These are phyloP conservation scores for Clavelina lepadiformis DNA, from an alignment of 23 tunicate species.

Conservation along the genomic window DNA sequence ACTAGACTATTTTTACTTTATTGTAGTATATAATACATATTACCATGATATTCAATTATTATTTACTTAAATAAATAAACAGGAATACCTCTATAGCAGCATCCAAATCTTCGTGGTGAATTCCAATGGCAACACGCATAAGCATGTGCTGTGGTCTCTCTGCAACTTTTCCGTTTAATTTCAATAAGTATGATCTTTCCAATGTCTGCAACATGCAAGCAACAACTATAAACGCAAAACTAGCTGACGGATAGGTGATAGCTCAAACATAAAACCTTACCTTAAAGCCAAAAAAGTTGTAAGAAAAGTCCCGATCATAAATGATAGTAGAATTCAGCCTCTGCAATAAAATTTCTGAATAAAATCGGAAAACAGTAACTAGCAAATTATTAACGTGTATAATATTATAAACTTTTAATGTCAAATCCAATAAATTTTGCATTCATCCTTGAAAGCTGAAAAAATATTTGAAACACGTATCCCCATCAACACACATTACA, in stretches of 20 bases:
- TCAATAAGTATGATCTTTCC: constrained; percentile 93
- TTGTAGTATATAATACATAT: no score
- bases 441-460: no score
- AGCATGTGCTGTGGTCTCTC: constrained; percentile 99
- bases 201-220: constrained; percentile 81
- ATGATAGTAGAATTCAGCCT: constrained; percentile 85
- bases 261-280: constrained; percentile 17
- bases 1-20: no score
- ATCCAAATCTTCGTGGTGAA: constrained; percentile 85
- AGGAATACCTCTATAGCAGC: constrained; percentile 59
- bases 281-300: constrained; percentile 98
- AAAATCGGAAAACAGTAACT: neutral
- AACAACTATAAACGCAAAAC: constrained; percentile 1
- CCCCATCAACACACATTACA: no score
- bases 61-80: neutral
- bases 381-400: no score
- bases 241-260: neutral
- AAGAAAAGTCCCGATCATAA: constrained; percentile 94
- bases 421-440: no score
- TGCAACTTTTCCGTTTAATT: constrained; percentile 89
- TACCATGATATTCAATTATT: no score
- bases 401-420: no score
- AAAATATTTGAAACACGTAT: no score
- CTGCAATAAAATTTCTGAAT: constrained; percentile 52
- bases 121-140: constrained; percentile 97